A percentile compares a stretch with the other conserved stretches of the same genome.
Conservation (phyloP, 2,797 vertebrate genomes). For the Silurus aristotelis region DNA sequence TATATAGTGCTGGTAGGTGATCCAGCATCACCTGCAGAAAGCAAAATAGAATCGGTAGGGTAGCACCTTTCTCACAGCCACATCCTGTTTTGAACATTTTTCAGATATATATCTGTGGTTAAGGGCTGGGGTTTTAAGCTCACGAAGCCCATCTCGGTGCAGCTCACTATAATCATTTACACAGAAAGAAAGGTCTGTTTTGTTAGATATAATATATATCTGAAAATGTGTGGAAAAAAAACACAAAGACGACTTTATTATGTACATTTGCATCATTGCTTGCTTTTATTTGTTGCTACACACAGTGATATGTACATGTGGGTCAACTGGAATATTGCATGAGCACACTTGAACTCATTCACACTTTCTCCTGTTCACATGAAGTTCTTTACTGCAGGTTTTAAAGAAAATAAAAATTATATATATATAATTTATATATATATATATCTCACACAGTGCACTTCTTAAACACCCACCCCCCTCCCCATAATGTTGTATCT, state of each 20-base stretch:
- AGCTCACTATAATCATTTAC: neutral
- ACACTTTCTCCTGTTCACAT: neutral
- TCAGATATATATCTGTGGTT: slow-evolving; percentile 46
- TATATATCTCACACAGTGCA: too few relatives aligned
- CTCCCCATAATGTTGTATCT: neutral
- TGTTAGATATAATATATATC: neutral
- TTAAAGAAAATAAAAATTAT: neutral
- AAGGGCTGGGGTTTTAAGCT: slow-evolving; percentile 50
- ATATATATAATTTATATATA: too few relatives aligned
- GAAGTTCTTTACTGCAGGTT: slow-evolving; percentile 21
- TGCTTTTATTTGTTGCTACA: slow-evolving; percentile 15
- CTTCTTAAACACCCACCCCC: neutral
- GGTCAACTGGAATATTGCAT: neutral
- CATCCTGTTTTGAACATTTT: slow-evolving; percentile 77
- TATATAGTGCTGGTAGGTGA: neutral
- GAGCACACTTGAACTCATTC: neutral
- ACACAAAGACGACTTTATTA: neutral
- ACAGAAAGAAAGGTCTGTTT: neutral
- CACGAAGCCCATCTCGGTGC: neutral
- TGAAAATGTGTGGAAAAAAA: neutral
- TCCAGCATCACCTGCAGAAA: slow-evolving; percentile 48
- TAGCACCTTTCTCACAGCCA: slow-evolving; percentile 62
- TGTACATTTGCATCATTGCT: neutral
- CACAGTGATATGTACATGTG: neutral
- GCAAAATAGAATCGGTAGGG: slow-evolving; percentile 59